A percentile compares a stretch with the other conserved stretches of the same genome.
These are phyloP conservation scores for Tholera decimalis DNA, from an alignment of 2,888 invertebrate species.

Conservation along the genomic window DNA sequence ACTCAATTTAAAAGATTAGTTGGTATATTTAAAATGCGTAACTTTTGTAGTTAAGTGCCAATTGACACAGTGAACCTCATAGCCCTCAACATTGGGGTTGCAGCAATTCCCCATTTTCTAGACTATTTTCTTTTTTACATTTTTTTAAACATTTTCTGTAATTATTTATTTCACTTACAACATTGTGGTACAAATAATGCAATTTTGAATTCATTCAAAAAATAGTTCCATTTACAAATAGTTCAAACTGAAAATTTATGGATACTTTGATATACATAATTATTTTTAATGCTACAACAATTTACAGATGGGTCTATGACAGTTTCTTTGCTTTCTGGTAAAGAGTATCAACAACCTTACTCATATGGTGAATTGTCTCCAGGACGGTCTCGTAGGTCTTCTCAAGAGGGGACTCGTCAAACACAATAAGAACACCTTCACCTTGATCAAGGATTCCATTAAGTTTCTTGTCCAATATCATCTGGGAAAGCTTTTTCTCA, in stretches of 20 bases:
- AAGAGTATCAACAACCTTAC: slow-evolving; percentile 99
- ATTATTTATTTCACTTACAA: slow-evolving; percentile 75
- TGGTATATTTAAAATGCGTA: slow-evolving; percentile 78
- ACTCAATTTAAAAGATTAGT: slow-evolving; percentile 80
- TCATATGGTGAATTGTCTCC: slow-evolving; percentile 99
- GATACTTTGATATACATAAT: slow-evolving; percentile 88
- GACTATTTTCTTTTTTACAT: slow-evolving; percentile 58
- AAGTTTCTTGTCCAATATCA: slow-evolving; percentile 99
- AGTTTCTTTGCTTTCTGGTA: slow-evolving; percentile 99
- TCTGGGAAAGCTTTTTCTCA: slow-evolving; percentile 99
- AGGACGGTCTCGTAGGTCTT: slow-evolving; percentile 99
- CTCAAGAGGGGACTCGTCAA: slow-evolving; percentile 98
- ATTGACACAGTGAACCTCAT: slow-evolving; percentile 54
- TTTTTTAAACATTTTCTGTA: slow-evolving; percentile 70
- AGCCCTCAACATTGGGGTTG: slow-evolving; percentile 61
- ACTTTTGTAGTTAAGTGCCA: slow-evolving; percentile 68
- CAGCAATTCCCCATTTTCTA: slow-evolving; percentile 75
- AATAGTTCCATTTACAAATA: slow-evolving; percentile 84
- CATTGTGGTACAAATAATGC: slow-evolving; percentile 77
- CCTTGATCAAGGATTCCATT: slow-evolving; percentile 99
- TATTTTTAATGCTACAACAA: slow-evolving; percentile 88
- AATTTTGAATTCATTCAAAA: slow-evolving; percentile 85
- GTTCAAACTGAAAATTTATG: slow-evolving; percentile 85
- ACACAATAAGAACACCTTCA: slow-evolving; percentile 99
- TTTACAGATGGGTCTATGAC: slow-evolving; percentile 92